Percentiles rank a stretch among this genome's conserved stretches.
Evolutionary conservation across 2,888 invertebrate species (phyloP).

Genomic region (Eupithecia exiguata): DNA sequence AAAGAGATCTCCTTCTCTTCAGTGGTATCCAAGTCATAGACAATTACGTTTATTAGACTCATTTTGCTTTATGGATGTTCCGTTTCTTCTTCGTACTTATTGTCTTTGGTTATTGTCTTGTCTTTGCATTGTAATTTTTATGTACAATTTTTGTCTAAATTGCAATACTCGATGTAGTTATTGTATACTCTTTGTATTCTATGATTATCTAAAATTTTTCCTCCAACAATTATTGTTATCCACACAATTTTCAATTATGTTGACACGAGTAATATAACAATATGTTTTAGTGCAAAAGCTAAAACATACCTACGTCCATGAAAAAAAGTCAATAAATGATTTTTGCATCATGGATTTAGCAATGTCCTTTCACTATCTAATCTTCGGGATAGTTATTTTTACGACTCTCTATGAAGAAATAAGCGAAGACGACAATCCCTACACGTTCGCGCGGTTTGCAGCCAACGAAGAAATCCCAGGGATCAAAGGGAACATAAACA

Average conservation of each 20-base stretch:
- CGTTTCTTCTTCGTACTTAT: too few species aligned
- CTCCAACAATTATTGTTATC: neutral
- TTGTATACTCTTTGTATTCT: too few species aligned
- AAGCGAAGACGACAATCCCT: conserved; percentile 27
- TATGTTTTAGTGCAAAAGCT: conserved; percentile 17
- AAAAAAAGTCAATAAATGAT: conserved; percentile 28
- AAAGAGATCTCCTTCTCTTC: too few species aligned
- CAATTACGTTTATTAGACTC: too few species aligned
- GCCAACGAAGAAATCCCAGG: neutral
- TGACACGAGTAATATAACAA: neutral
- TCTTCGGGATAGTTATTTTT: conserved; percentile 52
- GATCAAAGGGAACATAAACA: neutral
- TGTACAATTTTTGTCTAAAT: too few species aligned
- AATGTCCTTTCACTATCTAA: conserved; percentile 55
- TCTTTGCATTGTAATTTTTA: neutral
- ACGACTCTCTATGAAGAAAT: conserved; percentile 39
- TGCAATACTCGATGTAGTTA: neutral
- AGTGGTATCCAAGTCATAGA: too few species aligned
- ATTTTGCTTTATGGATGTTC: too few species aligned
- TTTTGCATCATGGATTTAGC: conserved; percentile 54
- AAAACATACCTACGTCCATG: conserved; percentile 9
- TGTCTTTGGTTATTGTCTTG: too few species aligned
- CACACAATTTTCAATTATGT: conserved; percentile 13
- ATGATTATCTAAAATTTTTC: neutral
- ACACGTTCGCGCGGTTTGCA: conserved; percentile 24